These are phyloP conservation scores for Isotomurus palustris DNA, from an alignment of 2,888 invertebrate genomes.

Conservation along the genomic window DNA sequence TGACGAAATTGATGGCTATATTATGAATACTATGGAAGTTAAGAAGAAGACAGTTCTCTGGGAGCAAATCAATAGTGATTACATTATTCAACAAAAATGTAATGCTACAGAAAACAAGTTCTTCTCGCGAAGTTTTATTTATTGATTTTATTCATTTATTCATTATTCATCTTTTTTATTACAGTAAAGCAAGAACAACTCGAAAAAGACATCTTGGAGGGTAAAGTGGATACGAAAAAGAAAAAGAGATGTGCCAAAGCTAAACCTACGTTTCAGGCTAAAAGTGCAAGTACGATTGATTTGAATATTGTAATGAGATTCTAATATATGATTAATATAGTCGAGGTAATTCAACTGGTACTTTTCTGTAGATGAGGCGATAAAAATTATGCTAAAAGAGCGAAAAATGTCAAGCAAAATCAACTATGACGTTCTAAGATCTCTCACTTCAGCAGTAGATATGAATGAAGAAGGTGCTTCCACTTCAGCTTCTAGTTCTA, in stretches of 20 bases:
- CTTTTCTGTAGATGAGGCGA: slow-evolving; percentile 71
- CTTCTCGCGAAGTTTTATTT: not conserved
- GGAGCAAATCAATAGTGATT: slow-evolving; percentile 82
- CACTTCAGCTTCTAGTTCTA: not conserved
- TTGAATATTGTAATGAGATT: not conserved
- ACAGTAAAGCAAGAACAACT: slow-evolving; percentile 75
- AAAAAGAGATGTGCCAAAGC: slow-evolving; percentile 56
- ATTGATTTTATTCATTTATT: too few relatives aligned
- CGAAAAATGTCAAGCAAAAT: slow-evolving; percentile 95
- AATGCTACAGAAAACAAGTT: slow-evolving; percentile 32
- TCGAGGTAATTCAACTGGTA: not conserved
- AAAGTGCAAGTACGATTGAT: slow-evolving; percentile 51
- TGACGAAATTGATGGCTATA: slow-evolving; percentile 80
- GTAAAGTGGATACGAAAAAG: slow-evolving; percentile 76
- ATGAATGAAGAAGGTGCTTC: slow-evolving; percentile 4
- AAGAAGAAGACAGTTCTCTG: slow-evolving; percentile 76
- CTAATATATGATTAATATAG: not conserved
- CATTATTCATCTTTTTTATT: slow-evolving; percentile 39
- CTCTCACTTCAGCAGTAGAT: slow-evolving; percentile 53
- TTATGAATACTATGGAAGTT: slow-evolving; percentile 75
- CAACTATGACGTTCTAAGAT: slow-evolving; percentile 92
- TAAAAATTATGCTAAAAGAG: slow-evolving; percentile 92
- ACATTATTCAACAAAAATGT: slow-evolving; percentile 76
- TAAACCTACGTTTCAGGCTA: slow-evolving; percentile 46
- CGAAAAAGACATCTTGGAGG: slow-evolving; percentile 77